Evolutionary conservation across 2,888 invertebrate species (phyloP).

Genomic region (Ctenicera cuprea): DNA sequence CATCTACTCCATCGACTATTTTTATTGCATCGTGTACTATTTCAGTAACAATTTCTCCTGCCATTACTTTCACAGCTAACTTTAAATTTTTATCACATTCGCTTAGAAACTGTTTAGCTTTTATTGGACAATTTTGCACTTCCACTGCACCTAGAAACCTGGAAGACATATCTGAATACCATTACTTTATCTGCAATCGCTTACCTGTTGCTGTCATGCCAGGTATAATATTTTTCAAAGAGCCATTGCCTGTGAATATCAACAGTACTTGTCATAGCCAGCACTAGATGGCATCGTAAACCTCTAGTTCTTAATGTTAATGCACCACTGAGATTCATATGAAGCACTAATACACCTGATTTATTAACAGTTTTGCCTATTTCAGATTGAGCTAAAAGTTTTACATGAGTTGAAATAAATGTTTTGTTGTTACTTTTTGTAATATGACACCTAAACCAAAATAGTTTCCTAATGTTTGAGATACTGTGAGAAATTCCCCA

Average conservation of each 20-base stretch:
- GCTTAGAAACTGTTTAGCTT: constrained; percentile 27
- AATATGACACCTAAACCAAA: constrained; percentile 70
- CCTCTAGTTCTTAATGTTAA: constrained; percentile 68
- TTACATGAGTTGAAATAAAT: too few species aligned
- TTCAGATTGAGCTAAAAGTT: constrained; percentile 66
- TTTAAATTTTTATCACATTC: background rate
- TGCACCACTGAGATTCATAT: constrained; percentile 69
- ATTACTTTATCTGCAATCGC: too few species aligned
- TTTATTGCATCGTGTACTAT: background rate
- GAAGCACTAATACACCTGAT: constrained; percentile 68
- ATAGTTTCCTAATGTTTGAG: constrained; percentile 68
- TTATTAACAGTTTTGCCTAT: constrained; percentile 63
- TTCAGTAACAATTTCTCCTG: background rate
- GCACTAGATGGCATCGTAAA: constrained; percentile 67
- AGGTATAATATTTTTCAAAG: constrained; percentile 59
- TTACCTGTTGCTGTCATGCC: background rate
- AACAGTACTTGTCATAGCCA: constrained; percentile 67
- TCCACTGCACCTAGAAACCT: constrained; percentile 12
- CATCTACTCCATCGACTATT: too few species aligned
- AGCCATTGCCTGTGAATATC: constrained; percentile 67
- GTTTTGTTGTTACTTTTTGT: background rate
- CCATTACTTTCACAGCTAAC: background rate
- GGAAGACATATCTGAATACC: background rate
- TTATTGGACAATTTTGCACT: constrained; percentile 31
- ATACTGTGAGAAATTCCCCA: constrained; percentile 71